Percentiles rank a stretch among this genome's conserved stretches.
Conservation (phyloP, 2,113 vertebrate genomes). For the Baryphthengus martii region DNA sequence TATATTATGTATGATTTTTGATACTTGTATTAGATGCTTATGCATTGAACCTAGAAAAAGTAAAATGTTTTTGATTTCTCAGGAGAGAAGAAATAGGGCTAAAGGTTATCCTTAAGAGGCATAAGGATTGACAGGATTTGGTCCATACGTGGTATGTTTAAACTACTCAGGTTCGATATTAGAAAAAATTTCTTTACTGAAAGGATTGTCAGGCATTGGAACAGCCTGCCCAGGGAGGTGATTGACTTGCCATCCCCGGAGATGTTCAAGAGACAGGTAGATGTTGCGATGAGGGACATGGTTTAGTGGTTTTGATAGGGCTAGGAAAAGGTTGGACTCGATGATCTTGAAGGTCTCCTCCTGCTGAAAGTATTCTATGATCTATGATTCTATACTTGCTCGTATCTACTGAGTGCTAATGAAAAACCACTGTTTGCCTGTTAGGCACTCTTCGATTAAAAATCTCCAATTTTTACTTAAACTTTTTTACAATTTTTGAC, state of each 20-base stretch:
- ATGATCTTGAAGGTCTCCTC: no score
- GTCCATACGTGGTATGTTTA: background rate
- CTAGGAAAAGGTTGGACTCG: no score
- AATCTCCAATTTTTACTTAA: background rate
- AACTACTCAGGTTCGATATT: background rate
- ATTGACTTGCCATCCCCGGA: no score
- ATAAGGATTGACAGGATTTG: background rate
- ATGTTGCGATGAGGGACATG: no score
- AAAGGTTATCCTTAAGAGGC: background rate
- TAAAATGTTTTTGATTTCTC: background rate
- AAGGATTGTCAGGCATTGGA: no score
- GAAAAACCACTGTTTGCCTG: background rate
- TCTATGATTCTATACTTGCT: no score
- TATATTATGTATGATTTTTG: background rate
- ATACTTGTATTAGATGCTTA: background rate
- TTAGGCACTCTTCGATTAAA: background rate
- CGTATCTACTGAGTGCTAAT: background rate
- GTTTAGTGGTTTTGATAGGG: no score
- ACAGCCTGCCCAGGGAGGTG: no score
- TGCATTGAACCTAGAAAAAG: background rate
- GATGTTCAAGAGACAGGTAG: no score
- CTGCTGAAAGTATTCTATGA: no score
- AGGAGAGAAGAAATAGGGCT: background rate
- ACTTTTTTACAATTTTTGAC: background rate
- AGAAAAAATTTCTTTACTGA: no score